A percentile compares a stretch with the other conserved stretches of the same genome.
phyloP scores from a whole-genome alignment of 2,113 vertebrate species.

The Tympanuchus pallidicinctus region DNA sequence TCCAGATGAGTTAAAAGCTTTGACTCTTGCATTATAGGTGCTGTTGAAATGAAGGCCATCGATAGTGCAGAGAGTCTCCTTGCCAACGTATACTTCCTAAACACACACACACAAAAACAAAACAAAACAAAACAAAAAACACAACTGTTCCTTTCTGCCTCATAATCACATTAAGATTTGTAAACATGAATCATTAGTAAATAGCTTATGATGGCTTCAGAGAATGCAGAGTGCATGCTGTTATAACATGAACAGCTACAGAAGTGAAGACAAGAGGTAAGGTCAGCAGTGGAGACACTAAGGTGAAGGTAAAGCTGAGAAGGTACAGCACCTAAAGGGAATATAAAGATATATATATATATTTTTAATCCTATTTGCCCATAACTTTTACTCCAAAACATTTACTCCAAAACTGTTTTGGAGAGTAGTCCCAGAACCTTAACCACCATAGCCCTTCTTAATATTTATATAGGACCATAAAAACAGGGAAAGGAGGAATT shows the following conservation, averaged over 20 bases:
- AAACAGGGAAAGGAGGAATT: fast-evolving
- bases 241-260: background rate
- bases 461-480: background rate
- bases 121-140: background rate
- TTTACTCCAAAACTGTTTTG: background rate
- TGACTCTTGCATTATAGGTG: conserved; percentile 95
- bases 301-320: background rate
- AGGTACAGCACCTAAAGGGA: background rate
- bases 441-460: background rate
- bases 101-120: background rate
- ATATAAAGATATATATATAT: background rate
- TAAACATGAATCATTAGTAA: background rate
- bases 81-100: conserved; percentile 97
- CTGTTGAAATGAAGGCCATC: conserved; percentile 99
- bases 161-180: background rate
- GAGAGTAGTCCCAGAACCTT: background rate
- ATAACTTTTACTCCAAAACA: background rate
- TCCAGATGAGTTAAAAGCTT: conserved; percentile 91
- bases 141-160: background rate
- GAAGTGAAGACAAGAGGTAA: background rate
- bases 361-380: background rate
- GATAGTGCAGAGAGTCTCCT: conserved; percentile 97
- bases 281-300: background rate
- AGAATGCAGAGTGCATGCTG: background rate
- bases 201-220: background rate